Evolutionary conservation across 2,797 vertebrate species (phyloP).

Genomic region (Salarias fasciatus): DNA sequence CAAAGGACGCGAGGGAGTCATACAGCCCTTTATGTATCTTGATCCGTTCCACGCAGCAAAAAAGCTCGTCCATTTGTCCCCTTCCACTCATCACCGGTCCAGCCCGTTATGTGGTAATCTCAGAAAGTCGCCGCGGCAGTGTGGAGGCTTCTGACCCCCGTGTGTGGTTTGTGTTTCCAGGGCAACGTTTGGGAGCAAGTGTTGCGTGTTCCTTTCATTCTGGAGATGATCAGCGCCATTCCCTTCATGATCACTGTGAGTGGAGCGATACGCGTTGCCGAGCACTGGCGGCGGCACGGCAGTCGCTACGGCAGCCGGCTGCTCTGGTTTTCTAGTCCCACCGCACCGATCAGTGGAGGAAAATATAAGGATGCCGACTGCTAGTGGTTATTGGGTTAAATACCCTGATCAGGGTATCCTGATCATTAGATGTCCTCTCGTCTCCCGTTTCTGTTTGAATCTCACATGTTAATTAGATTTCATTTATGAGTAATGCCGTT

Average conservation of each 20-base stretch:
- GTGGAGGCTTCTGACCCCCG: slow-evolving; percentile 60
- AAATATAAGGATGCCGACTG: neutral
- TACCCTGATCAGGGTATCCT: too few relatives aligned
- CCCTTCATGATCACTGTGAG: slow-evolving; percentile 90
- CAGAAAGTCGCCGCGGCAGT: slow-evolving; percentile 55
- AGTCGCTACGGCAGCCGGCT: slow-evolving; percentile 18
- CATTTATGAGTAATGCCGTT: too few relatives aligned
- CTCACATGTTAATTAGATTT: too few relatives aligned
- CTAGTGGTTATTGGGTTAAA: too few relatives aligned
- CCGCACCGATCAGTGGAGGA: neutral
- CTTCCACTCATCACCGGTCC: slow-evolving; percentile 9
- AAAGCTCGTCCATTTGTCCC: slow-evolving; percentile 40
- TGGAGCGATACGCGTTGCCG: slow-evolving; percentile 43
- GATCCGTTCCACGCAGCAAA: slow-evolving; percentile 16
- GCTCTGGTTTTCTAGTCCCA: neutral
- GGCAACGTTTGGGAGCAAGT: slow-evolving; percentile 91
- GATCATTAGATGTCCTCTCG: too few relatives aligned
- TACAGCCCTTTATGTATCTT: slow-evolving; percentile 31
- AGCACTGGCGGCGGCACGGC: slow-evolving; percentile 14
- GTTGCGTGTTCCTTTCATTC: slow-evolving; percentile 85
- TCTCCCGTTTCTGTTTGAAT: too few relatives aligned
- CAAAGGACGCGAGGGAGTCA: slow-evolving; percentile 28
- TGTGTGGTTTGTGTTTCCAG: slow-evolving; percentile 79
- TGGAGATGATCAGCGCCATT: slow-evolving; percentile 89
- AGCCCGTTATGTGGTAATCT: slow-evolving; percentile 56